Conservation (phyloP, 1,140 invertebrate species). For the Dryas iulia region DNA sequence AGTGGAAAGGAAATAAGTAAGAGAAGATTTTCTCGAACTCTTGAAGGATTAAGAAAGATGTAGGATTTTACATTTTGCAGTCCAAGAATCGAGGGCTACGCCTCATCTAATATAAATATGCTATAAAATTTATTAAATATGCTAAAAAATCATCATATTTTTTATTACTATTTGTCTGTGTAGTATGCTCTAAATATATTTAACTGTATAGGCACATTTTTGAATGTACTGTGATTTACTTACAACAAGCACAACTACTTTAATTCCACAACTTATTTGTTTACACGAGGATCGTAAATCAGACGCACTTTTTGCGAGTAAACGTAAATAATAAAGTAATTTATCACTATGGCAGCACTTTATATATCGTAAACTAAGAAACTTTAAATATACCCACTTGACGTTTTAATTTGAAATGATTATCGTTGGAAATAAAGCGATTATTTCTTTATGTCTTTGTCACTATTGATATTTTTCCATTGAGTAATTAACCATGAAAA, state of each 20-base stretch:
- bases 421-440: conserved; percentile 11
- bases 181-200: no score
- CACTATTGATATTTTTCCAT: no score
- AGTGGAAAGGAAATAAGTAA: no score
- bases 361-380: conserved; percentile 34
- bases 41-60: no score
- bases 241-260: conserved; percentile 11
- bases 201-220: not conserved
- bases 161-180: no score
- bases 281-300: conserved; percentile 15
- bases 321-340: conserved; percentile 32
- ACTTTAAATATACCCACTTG: conserved; percentile 30
- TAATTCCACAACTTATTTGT: conserved; percentile 14
- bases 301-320: conserved; percentile 15
- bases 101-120: no score
- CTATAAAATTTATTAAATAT: no score
- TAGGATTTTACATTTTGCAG: no score
- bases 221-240: conserved; percentile 4
- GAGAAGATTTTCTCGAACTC: no score
- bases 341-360: conserved; percentile 35
- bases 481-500: not conserved
- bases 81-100: no score
- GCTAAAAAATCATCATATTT: no score
- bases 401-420: conserved; percentile 29
- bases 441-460: not conserved